These are phyloP conservation scores for Bombus confusus DNA, from an alignment of 1,140 invertebrate species.

Conservation along the genomic window DNA sequence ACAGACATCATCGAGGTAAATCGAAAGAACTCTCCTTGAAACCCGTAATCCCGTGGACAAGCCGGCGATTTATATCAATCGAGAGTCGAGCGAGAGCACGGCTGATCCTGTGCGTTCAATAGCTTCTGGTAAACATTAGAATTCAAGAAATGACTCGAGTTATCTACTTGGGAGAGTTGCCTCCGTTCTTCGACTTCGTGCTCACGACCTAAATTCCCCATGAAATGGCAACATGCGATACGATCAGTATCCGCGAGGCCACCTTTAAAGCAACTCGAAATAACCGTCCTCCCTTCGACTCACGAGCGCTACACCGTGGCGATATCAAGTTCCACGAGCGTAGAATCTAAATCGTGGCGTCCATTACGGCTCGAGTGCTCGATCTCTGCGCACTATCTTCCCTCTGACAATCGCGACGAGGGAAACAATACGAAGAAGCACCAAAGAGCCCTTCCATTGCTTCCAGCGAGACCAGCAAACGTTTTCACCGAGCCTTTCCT, in stretches of 20 bases:
- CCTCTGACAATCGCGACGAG: not conserved
- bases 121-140: not conserved
- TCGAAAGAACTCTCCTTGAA: too few relatives aligned
- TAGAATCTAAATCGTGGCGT: constrained; percentile 7
- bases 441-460: not conserved
- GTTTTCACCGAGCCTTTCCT: not conserved
- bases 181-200: not conserved
- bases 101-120: not conserved
- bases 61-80: too few relatives aligned
- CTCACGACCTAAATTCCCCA: not conserved
- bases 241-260: not conserved
- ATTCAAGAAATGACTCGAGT: not conserved
- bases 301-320: not conserved
- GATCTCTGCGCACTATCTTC: not conserved
- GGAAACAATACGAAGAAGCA: constrained; percentile 1
- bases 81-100: too few relatives aligned
- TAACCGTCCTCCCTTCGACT: not conserved
- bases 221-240: not conserved
- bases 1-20: too few relatives aligned
- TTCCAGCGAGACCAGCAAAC: not conserved
- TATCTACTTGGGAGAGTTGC: not conserved
- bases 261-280: not conserved
- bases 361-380: not conserved
- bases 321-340: not conserved
- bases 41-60: too few relatives aligned